Conservation (phyloP, 2,797 vertebrate species). For the Tamandua tetradactyla region DNA sequence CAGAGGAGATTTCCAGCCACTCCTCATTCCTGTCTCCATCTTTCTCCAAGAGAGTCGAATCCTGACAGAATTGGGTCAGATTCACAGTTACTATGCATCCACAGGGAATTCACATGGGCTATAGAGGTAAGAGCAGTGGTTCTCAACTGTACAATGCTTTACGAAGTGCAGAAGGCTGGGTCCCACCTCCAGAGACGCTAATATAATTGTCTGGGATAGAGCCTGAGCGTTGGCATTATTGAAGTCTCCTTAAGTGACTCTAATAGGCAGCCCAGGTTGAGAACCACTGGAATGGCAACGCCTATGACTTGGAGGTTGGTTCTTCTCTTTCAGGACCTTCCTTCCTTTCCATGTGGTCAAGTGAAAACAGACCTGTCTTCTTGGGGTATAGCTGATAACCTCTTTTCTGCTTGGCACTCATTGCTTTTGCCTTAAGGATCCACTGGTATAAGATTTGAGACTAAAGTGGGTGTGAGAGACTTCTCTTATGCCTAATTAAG, state of each 20-base stretch:
- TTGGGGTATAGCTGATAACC: not conserved
- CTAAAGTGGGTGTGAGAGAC: not conserved
- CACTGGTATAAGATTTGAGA: not conserved
- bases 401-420: not conserved
- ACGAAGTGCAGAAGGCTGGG: not conserved
- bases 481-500: not conserved
- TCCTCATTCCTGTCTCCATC: not conserved
- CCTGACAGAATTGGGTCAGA: not conserved
- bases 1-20: not conserved
- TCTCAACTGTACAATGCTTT: not conserved
- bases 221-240: not conserved
- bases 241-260: not conserved
- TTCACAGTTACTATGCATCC: too few relatives aligned
- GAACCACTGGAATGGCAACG: not conserved
- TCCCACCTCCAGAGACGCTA: not conserved
- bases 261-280: not conserved
- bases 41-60: not conserved
- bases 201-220: not conserved
- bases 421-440: not conserved
- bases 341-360: not conserved
- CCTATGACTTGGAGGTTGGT: not conserved
- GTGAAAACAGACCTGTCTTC: not conserved
- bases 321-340: not conserved
- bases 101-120: not conserved
- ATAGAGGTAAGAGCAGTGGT: not conserved